Conservation (phyloP, 2,797 vertebrate species). For the Sebastes jordani region DNA sequence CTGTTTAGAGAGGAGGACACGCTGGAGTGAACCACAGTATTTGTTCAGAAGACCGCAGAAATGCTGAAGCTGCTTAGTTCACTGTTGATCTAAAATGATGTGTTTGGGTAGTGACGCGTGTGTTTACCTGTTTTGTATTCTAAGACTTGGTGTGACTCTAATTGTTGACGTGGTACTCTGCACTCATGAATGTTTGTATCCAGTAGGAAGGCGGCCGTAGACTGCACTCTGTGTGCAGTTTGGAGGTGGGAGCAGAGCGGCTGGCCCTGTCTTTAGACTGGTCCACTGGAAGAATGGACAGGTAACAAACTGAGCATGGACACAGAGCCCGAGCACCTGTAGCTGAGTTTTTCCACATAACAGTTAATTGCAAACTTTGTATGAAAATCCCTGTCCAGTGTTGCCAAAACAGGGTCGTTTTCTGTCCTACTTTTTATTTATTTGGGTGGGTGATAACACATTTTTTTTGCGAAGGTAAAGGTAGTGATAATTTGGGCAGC, state of each 20-base stretch:
- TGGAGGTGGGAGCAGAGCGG: conserved; percentile 80
- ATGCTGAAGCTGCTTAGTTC: not conserved
- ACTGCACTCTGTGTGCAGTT: conserved; percentile 78
- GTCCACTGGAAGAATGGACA: conserved; percentile 88
- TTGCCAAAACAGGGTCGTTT: not conserved
- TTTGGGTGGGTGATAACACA: not conserved
- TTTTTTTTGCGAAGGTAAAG: not conserved
- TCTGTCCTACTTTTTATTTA: not conserved
- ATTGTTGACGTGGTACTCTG: not conserved
- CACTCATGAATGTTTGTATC: conserved; percentile 70
- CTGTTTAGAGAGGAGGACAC: not conserved
- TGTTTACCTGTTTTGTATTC: not conserved
- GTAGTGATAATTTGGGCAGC: not conserved
- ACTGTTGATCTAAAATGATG: not conserved
- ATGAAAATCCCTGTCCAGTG: not conserved
- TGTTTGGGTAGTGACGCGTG: not conserved
- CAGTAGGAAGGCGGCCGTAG: conserved; percentile 83
- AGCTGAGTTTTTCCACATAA: not conserved
- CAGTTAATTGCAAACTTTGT: not conserved
- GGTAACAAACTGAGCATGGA: conserved; percentile 72
- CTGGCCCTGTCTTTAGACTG: conserved; percentile 94
- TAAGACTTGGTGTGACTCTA: not conserved
- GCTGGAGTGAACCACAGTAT: not conserved
- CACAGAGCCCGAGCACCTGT: not conserved
- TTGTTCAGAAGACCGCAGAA: not conserved